Conservation (phyloP, 23 tunicate species). For the Ciona savignyi region DNA sequence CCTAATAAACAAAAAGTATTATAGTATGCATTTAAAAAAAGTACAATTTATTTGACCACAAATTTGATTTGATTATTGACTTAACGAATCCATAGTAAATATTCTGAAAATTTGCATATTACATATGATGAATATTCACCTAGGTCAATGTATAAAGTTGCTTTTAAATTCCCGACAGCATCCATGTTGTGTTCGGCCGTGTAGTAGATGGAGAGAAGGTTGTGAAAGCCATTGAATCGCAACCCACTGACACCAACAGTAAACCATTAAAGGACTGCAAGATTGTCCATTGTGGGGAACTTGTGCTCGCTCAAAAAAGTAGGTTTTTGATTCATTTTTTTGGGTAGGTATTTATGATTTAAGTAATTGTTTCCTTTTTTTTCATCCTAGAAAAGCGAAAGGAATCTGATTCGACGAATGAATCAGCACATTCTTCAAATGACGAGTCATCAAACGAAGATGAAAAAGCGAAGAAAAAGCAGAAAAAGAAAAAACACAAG, state of each 20-base stretch:
- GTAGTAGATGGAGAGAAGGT: slow-evolving; percentile 74
- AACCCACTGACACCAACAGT: slow-evolving; percentile 80
- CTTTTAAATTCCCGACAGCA: slow-evolving; percentile 6
- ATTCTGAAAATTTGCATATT: no score
- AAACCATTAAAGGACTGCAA: slow-evolving; percentile 76
- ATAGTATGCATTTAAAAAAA: no score
- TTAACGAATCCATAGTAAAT: no score
- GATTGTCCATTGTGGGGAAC: slow-evolving; percentile 93
- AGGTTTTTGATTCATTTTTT: no score
- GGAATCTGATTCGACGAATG: background rate
- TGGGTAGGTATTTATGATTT: no score
- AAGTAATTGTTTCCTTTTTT: no score
- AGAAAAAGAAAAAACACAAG: slow-evolving; percentile 73
- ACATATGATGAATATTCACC: no score
- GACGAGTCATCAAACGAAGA: slow-evolving; percentile 28
- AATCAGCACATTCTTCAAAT: background rate
- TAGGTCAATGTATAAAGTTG: background rate
- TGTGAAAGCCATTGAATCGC: slow-evolving; percentile 75
- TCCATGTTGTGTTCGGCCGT: slow-evolving; percentile 93
- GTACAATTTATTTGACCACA: no score
- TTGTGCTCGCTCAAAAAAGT: slow-evolving; percentile 29
- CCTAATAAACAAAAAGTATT: no score
- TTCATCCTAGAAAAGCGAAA: background rate
- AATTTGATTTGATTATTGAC: no score
- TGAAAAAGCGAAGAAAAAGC: slow-evolving; percentile 55